phyloP scores from a whole-genome alignment of 2,113 vertebrate genomes.

The Lagenorhynchus albirostris region DNA sequence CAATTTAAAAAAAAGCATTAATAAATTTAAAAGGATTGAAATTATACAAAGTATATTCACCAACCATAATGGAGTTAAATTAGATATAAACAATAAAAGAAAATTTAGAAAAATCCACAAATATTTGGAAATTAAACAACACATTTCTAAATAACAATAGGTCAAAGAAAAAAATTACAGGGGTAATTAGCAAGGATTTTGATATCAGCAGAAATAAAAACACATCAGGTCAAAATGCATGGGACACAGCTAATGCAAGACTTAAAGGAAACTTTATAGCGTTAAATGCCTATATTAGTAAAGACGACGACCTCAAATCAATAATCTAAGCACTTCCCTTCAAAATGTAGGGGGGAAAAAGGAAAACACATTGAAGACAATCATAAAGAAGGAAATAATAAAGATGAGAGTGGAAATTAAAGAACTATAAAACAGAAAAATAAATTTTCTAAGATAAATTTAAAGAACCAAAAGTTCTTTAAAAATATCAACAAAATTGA shows the following conservation, averaged over 20 bases:
- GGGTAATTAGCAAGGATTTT: neutral
- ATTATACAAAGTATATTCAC: neutral
- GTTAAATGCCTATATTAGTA: neutral
- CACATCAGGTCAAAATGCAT: neutral
- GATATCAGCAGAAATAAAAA: neutral
- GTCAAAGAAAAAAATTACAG: neutral
- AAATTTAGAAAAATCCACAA: neutral
- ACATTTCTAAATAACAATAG: neutral
- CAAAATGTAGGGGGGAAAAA: neutral
- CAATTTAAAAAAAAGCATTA: neutral
- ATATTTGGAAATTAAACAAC: neutral
- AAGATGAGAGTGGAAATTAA: neutral
- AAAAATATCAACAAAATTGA: neutral
- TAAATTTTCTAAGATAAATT: neutral
- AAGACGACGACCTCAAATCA: neutral
- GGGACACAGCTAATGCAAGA: neutral
- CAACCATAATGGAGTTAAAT: neutral
- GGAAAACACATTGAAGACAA: neutral
- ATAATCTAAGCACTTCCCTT: neutral
- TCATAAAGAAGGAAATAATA: neutral
- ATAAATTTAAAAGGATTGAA: neutral
- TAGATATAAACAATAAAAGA: neutral
- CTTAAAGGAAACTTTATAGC: neutral
- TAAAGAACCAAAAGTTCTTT: neutral
- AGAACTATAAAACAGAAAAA: neutral